These are phyloP conservation scores for Macrocentrus cingulum DNA, from an alignment of 1,140 invertebrate species.

Conservation along the genomic window DNA sequence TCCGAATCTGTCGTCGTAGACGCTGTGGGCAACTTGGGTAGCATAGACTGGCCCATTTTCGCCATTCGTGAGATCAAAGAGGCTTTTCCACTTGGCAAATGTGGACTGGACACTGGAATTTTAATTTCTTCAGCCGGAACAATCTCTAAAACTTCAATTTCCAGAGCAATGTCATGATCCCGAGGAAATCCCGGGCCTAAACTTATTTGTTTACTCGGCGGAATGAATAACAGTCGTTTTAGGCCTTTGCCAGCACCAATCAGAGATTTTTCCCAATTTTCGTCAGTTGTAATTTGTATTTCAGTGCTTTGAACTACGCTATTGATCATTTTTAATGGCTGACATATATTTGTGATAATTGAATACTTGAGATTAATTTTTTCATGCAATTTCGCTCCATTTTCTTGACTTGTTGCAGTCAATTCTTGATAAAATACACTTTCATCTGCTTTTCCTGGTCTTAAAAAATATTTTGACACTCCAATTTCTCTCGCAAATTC, in stretches of 20 bases:
- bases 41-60: slow-evolving; percentile 51
- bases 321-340: slow-evolving; percentile 40
- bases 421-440: slow-evolving; percentile 44
- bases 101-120: slow-evolving; percentile 23
- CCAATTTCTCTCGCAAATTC: slow-evolving; percentile 49
- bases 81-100: slow-evolving; percentile 37
- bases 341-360: slow-evolving; percentile 38
- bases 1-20: slow-evolving; percentile 49
- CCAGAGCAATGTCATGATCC: slow-evolving; percentile 45
- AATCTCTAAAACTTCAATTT: slow-evolving; percentile 46
- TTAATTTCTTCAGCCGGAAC: slow-evolving; percentile 22
- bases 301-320: slow-evolving; percentile 40
- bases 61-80: slow-evolving; percentile 49
- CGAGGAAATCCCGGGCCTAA: slow-evolving; percentile 50
- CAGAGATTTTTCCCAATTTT: slow-evolving; percentile 49
- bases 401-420: slow-evolving; percentile 30
- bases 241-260: slow-evolving; percentile 34
- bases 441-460: slow-evolving; percentile 33
- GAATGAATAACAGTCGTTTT: slow-evolving; percentile 44
- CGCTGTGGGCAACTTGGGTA: slow-evolving; percentile 43
- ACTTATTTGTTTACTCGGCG: slow-evolving; percentile 50
- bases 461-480: slow-evolving; percentile 42
- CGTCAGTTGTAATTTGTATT: slow-evolving; percentile 42
- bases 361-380: slow-evolving; percentile 39
- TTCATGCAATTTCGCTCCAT: slow-evolving; percentile 38